Evolutionary conservation across 2,797 vertebrate species (phyloP), one percentile per base, ranked within the genome.

Genomic region (Microchirus variegatus): DNA sequence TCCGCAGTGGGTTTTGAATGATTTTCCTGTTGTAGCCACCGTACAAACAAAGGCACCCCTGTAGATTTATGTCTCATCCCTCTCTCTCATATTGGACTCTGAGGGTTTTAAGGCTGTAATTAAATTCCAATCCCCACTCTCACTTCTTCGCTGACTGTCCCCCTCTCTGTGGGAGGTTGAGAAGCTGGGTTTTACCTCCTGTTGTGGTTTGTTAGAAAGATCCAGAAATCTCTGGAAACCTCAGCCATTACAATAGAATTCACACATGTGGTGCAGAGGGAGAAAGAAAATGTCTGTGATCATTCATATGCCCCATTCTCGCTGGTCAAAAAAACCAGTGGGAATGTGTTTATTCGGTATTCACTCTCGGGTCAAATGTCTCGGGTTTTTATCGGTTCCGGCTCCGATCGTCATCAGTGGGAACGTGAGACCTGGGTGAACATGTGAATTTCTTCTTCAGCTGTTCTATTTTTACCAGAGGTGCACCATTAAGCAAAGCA

Each of bases 111-210:
- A 83, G 86, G 89, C 88, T 90, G 87, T 91, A 90, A 91, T 91
- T 91, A 92, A 91, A 91, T 91, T 92, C 89, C 90, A 87, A 90
- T 90, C 89, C 87, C 84, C 72, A 84, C 91, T 90, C 87, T 91
- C 88, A 87, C 87, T 90, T 85, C 87, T 88, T 78, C 83, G 52
- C 78, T 53, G 82, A 85, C 89, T 87, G 87, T 89, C 88, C 90
- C 87, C 5, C 71, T 82, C 90, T 88, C 91, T 66, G 89, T 89
- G 89, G 91, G 91, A 91, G 90, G 87, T 81, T 90, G 91, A 90
- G 86, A 90, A 87, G 85, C 87, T 73, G 84, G 87, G 86, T 90
- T 89, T 88, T 89, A 89, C 86, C 78, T 88, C 90, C 90, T 89
- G 89, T 91, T 91, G 91, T 88, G 90, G 90, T 89, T 89, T 86